A percentile compares a stretch with the other conserved stretches of the same genome.
Evolutionary conservation across 2,113 vertebrate species (phyloP).

Genomic region (Pardalotus punctatus): DNA sequence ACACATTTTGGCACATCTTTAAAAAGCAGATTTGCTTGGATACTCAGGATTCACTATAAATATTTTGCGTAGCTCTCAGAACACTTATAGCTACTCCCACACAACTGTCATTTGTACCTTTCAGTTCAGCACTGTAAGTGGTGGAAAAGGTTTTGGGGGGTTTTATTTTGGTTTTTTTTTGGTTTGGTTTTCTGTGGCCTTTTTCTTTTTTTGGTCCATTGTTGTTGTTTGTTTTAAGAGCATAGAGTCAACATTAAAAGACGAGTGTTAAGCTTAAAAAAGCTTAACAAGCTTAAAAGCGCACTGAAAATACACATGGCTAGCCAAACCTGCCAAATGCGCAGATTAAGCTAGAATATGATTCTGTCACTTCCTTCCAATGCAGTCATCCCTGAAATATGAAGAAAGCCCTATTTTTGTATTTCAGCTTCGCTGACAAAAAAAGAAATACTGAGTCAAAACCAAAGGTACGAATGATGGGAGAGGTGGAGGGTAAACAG

Average conservation of each 20-base stretch:
- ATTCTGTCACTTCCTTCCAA: background rate
- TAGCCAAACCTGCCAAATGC: background rate
- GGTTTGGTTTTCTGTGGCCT: rapidly evolving
- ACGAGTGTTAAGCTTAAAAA: background rate
- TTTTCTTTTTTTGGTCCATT: background rate
- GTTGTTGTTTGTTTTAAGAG: background rate
- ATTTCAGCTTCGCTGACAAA: background rate
- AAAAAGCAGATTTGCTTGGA: background rate
- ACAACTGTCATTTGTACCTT: background rate
- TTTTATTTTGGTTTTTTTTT: background rate
- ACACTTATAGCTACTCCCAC: background rate
- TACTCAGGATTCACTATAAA: background rate
- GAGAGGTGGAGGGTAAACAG: background rate
- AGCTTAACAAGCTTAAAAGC: background rate
- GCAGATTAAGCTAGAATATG: background rate
- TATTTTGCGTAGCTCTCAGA: background rate
- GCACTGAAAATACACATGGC: background rate
- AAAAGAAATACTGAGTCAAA: background rate
- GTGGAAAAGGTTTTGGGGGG: rapidly evolving
- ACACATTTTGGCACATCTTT: background rate
- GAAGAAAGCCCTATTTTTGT: background rate
- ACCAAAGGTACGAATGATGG: background rate
- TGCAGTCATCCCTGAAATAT: background rate
- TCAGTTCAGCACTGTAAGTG: background rate
- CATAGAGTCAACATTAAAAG: background rate